Base-by-base conservation (phyloP, 2,888 invertebrate species). In the Arenicola marina region DNA sequence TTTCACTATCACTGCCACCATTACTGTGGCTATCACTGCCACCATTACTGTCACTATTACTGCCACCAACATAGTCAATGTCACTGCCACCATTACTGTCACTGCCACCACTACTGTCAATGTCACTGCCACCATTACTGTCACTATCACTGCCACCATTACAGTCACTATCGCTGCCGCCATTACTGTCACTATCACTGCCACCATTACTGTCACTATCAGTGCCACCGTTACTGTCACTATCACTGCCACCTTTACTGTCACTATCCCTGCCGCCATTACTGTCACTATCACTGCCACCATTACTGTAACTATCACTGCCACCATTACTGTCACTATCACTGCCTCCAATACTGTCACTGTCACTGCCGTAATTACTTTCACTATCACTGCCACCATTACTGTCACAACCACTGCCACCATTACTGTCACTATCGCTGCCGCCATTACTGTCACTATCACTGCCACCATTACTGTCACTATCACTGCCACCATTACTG, bases 101-200 rank as follows among this genome's bases (percentile, higher is more conserved):
- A 59, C 59, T 1, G 26, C 53, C 28, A 56, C 57, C n/a, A 53
- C 48, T 24, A 46, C 57, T 51, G n/a, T 3, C n/a, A n/a, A n/a
- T n/a, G n/a, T n/a, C n/a, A n/a, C n/a, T n/a, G n/a, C n/a, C n/a
- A n/a, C n/a, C n/a, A n/a, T n/a, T n/a, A n/a, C n/a, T n/a, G n/a
- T n/a, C n/a, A n/a, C n/a, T n/a, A n/a, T n/a, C n/a, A n/a, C n/a
- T n/a, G n/a, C n/a, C n/a, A n/a, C n/a, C n/a, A n/a, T n/a, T n/a
- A n/a, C n/a, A n/a, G n/a, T n/a, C 31, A 1, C 48, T 18, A 1
- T 48, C n/a, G 48, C 46, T 43, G 21, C 21, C 31, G 31, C 48
- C 15, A 1, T 21, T 2, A 29, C 45, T 29, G 1, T 31, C 31
- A 51, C 57, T 29, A 0, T 48, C 31, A 51, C 57, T 29, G 21